Evolutionary conservation across 2,113 vertebrate genomes (phyloP).

Genomic region (Pangasianodon hypophthalmus): DNA sequence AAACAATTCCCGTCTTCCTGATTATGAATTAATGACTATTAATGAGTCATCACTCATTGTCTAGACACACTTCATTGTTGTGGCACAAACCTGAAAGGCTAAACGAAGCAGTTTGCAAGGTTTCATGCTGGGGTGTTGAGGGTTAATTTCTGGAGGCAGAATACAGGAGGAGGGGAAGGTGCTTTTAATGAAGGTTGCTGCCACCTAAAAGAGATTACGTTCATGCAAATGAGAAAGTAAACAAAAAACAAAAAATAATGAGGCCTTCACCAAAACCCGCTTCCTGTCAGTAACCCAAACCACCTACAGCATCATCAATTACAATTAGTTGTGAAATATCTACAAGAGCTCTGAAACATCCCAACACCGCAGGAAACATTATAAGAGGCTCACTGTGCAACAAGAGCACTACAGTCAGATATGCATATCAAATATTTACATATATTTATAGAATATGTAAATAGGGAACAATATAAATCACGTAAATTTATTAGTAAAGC

Average conservation of each 20-base stretch:
- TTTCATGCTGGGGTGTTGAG: neutral
- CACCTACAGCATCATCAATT: slow-evolving; percentile 1
- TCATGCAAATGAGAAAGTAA: slow-evolving; percentile 16
- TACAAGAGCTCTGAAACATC: neutral
- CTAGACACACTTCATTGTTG: neutral
- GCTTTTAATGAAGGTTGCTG: slow-evolving; percentile 16
- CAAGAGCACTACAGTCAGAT: neutral
- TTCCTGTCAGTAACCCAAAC: slow-evolving; percentile 12
- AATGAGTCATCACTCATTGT: neutral
- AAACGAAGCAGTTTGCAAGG: neutral
- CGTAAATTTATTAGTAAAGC: neutral
- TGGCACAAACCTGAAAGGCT: neutral
- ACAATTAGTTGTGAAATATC: slow-evolving; percentile 1
- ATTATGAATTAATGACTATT: neutral
- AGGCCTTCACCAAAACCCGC: neutral
- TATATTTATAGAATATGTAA: neutral
- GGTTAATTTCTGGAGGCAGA: slow-evolving; percentile 8
- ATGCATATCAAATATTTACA: neutral
- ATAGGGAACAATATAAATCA: neutral
- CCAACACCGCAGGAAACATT: neutral
- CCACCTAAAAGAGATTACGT: neutral
- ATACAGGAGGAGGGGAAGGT: neutral
- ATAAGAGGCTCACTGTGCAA: neutral
- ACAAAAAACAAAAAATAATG: neutral
- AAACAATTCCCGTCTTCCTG: neutral